These are phyloP conservation scores for Balearica regulorum DNA, from an alignment of 2,797 vertebrate species.

Conservation along the genomic window DNA sequence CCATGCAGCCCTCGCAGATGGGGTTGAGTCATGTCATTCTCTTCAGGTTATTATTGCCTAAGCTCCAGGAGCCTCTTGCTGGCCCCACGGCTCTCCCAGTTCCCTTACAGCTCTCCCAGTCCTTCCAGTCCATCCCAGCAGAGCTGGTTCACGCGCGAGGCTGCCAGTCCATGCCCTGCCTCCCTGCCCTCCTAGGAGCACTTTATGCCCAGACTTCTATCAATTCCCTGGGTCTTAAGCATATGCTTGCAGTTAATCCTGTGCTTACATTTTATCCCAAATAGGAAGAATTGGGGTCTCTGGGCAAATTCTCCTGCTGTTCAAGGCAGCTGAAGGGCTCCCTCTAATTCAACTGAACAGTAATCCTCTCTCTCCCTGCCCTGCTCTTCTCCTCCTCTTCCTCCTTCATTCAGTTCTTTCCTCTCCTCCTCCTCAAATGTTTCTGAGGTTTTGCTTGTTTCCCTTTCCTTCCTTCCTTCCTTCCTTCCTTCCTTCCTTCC, in stretches of 20 bases:
- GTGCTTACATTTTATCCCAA: conserved; percentile 47
- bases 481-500: not conserved
- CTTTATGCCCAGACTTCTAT: not conserved
- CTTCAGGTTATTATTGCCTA: not conserved
- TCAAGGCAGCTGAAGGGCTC: conserved; percentile 40
- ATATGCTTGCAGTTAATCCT: conserved; percentile 53
- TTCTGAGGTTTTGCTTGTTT: not conserved
- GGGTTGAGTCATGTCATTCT: not conserved
- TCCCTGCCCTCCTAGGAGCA: not conserved
- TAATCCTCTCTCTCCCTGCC: conserved; percentile 42
- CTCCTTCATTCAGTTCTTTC: not conserved
- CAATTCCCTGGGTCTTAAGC: conserved; percentile 44
- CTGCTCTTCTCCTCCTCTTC: conserved; percentile 7
- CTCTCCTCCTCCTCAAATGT: not conserved
- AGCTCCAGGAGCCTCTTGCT: not conserved
- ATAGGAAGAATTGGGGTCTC: conserved; percentile 49
- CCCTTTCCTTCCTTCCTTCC: not conserved
- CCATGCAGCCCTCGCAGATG: not conserved
- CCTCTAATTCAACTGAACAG: conserved; percentile 23
- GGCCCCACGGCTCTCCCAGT: not conserved
- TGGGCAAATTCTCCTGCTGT: conserved; percentile 57
- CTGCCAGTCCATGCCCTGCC: not conserved
- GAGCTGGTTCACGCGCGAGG: not conserved
- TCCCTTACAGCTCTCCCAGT: not conserved
- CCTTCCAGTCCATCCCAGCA: not conserved